Base-by-base conservation (phyloP, 1,140 invertebrate genomes). In the Mylabris phalerata region DNA sequence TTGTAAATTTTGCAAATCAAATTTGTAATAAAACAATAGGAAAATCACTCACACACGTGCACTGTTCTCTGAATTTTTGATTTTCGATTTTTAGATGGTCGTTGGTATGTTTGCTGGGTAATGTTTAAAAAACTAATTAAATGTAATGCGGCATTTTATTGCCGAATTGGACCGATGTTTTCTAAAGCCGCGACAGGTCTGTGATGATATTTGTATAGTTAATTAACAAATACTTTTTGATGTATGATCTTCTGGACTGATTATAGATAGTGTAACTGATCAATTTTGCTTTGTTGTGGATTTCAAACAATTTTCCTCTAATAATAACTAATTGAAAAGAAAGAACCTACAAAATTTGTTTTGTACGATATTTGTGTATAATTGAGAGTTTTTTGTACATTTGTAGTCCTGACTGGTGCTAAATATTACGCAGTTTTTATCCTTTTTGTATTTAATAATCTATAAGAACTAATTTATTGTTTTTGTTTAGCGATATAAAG, bases 371-470 rank as follows among this genome's bases (percentile, higher is more conserved):
- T 42, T 38, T 48, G 47, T 44, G 10, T 38, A 40, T 44, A 62
- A 65, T 62, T 65, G 45, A 56, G 48, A 44, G 50, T 60, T 63
- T 60, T 56, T 62, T 67, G 65, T 67, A 68, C 63, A 71, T 71
- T 68, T 62, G 64, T 71, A 72, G 71, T 71, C 66, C 60, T 68
- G 68, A 71, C 71, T 73, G 71, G 71, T 73, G 71, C 71, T 73
- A 73, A 67, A 63, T 68, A 67, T 67, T 66, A 49, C 7, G 32
- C 32, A 4, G 61, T 66, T 69, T 62, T 66, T 61, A 64, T 64
- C 60, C 57, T 65, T 63, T 69, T 61, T 66, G 58, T 60, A 63
- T 65, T 60, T 62, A 59, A 50, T 67, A 56, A 32, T 32, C 32
- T 32, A 32, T 32, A 32, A 32, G 64, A 66, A 64, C 39, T 71